Conservation (phyloP, 2,797 vertebrate genomes). For the Corythornis leucogaster region DNA sequence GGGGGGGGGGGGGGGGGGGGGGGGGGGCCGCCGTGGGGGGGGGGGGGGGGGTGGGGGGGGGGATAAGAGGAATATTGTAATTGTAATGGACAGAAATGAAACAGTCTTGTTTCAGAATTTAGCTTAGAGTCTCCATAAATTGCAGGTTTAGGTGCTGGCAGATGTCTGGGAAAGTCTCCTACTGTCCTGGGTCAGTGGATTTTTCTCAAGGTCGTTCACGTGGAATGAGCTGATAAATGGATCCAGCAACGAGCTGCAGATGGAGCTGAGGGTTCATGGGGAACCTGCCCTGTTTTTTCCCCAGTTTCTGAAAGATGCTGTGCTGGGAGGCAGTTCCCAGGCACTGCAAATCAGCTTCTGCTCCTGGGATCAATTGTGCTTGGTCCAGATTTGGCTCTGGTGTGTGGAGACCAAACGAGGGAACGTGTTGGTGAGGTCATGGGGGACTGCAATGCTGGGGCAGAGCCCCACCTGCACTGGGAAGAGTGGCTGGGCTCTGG, state of each 20-base stretch:
- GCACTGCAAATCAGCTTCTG: background rate
- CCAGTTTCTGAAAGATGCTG: background rate
- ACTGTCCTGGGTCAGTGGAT: conserved; percentile 50
- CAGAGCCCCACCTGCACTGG: background rate
- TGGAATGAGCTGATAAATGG: conserved; percentile 64
- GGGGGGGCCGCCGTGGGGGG: too few relatives aligned
- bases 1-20: too few relatives aligned
- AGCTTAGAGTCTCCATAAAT: conserved; percentile 21
- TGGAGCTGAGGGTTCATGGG: conserved; percentile 45
- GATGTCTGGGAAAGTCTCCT: conserved; percentile 59
- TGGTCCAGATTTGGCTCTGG: background rate
- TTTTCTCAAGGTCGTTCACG: conserved; percentile 51
- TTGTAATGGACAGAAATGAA: conserved; percentile 37
- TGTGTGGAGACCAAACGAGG: rapidly evolving
- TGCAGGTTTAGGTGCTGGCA: conserved; percentile 52
- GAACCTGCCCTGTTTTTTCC: conserved; percentile 45
- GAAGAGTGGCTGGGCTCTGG: background rate
- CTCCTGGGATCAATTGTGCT: rapidly evolving
- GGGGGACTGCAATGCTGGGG: background rate
- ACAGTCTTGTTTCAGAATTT: conserved; percentile 29
- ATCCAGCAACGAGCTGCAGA: conserved; percentile 27
- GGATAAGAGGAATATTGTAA: background rate
- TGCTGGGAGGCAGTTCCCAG: background rate
- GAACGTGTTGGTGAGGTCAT: rapidly evolving
- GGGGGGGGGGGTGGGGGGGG: background rate